Evolutionary conservation across 2,888 invertebrate genomes (phyloP), one percentile per base, ranked within the genome.

Genomic region (Protodeltote pygarga): DNA sequence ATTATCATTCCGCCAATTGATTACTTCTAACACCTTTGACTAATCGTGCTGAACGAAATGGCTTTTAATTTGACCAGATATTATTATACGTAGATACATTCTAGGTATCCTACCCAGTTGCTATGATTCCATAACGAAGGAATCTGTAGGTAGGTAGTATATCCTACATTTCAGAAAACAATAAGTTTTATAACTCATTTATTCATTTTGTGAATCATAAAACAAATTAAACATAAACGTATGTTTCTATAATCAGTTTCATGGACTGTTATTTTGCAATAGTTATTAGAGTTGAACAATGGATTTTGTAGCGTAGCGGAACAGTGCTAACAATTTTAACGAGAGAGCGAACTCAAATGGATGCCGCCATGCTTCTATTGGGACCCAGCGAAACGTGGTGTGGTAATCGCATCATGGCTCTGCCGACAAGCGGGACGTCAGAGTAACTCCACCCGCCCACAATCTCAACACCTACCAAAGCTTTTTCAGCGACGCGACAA

Each of bases 371-470:
- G 82, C 65, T 73, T 77, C 82, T 84, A 94, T 94, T 93, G 92
- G 87, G 87, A 87, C 71, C 91, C 93, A 93, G 83, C 93, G 94
- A 94, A 93, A 92, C 94, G 94, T 93, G 92, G 89, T 77, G 91
- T 83, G 76, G 92, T 95, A 95, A 95, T 95, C 95, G 92, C 94
- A 94, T 95, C 94, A 94, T 65, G 64, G 58, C 76, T 70, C 75
- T 74, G 71, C 61, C 77, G 75, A 73, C 77, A 66, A 71, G 75
- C 68, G 61, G 64, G 55, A 68, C 64, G 48, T 65, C 66, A 64
- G 55, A 54, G 35, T 37, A 51, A 52, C 54, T 38, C 33, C 40
- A 33, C 65, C 60, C 61, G 53, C 73, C 58, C 73, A 42, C 66
- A 70, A 50, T 61, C 65, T 72, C 69, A 67, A 65, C 71, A 73